A percentile compares a stretch with the other conserved stretches of the same genome.
These are phyloP conservation scores for Mycalesis mineus DNA, from an alignment of 2,888 invertebrate species.

Conservation along the genomic window DNA sequence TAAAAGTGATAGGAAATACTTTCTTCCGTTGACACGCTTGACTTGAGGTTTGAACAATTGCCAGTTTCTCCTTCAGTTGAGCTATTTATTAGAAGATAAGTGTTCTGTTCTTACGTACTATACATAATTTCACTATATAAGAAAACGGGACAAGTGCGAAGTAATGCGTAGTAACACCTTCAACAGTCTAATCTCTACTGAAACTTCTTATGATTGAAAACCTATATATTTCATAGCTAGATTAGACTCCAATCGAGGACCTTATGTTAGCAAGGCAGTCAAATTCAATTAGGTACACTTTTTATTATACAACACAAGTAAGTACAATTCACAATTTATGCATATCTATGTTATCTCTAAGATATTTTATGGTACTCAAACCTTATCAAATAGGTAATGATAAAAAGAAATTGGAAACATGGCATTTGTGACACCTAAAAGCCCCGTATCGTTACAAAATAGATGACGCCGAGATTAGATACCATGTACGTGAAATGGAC, in stretches of 20 bases:
- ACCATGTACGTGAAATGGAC: not conserved
- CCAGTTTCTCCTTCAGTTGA: conserved; percentile 15
- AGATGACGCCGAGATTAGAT: not conserved
- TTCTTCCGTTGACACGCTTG: conserved; percentile 29
- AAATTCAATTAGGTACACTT: no score
- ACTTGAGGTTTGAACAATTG: conserved; percentile 11
- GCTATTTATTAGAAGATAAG: not conserved
- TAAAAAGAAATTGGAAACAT: not conserved
- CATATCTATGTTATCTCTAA: not conserved
- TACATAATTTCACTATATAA: no score
- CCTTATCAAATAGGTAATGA: not conserved
- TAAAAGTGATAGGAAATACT: conserved; percentile 31
- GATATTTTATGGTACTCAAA: not conserved
- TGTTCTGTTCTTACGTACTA: not conserved
- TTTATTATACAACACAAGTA: no score
- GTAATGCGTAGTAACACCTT: no score
- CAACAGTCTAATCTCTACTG: no score
- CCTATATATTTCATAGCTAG: no score
- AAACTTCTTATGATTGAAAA: no score
- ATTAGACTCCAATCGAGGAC: no score
- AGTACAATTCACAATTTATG: no score
- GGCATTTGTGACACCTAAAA: not conserved
- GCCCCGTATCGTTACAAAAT: not conserved
- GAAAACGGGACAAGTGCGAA: no score
- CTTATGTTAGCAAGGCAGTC: no score